These are phyloP conservation scores for Metopia argyrocephala DNA, from an alignment of 2,888 invertebrate genomes.

Conservation along the genomic window DNA sequence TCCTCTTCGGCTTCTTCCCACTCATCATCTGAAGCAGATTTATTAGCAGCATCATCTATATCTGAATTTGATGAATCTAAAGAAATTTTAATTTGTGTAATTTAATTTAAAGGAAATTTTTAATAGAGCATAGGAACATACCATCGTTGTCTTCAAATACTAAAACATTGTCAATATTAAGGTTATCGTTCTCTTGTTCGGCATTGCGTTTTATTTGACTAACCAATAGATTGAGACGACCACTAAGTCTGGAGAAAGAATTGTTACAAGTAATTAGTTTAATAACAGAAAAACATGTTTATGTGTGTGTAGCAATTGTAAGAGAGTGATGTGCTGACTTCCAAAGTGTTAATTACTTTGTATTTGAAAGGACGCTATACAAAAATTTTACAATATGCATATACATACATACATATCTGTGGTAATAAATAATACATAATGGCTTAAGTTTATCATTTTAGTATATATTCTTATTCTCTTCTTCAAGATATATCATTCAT, in stretches of 20 bases:
- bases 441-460: too few relatives aligned
- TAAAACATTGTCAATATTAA: slow-evolving; percentile 73
- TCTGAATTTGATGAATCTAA: slow-evolving; percentile 71
- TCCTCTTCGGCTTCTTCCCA: slow-evolving; percentile 71
- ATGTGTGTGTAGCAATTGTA: too few relatives aligned
- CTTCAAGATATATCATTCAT: too few relatives aligned
- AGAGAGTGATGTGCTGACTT: too few relatives aligned
- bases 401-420: too few relatives aligned
- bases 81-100: slow-evolving; percentile 15
- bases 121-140: slow-evolving; percentile 56
- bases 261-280: slow-evolving; percentile 3
- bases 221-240: slow-evolving; percentile 76
- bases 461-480: too few relatives aligned
- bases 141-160: slow-evolving; percentile 74
- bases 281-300: neutral
- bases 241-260: slow-evolving; percentile 72
- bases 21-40: slow-evolving; percentile 69
- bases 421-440: too few relatives aligned
- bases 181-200: slow-evolving; percentile 71
- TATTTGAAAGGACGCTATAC: too few relatives aligned
- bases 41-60: slow-evolving; percentile 67
- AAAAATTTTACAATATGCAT: too few relatives aligned
- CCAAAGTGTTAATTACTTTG: too few relatives aligned
- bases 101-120: neutral
- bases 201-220: slow-evolving; percentile 77